These are phyloP conservation scores for Sebastes reedi DNA, from an alignment of 2,797 vertebrate genomes.

Conservation along the genomic window DNA sequence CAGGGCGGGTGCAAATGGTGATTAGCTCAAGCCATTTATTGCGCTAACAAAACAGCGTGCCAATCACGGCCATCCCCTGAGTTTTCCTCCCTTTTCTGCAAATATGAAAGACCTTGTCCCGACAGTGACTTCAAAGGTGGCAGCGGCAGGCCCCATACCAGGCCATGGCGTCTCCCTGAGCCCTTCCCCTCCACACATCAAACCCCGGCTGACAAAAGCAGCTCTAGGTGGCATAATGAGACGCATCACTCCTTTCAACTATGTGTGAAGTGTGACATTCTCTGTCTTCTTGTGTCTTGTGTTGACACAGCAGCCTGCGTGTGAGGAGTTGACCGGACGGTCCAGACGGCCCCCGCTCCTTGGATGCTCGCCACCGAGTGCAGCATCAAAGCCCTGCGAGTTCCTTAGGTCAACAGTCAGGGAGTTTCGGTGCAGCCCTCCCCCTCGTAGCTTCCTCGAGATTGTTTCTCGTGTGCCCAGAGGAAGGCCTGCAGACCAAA, in stretches of 20 bases:
- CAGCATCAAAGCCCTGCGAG: slow-evolving; percentile 62
- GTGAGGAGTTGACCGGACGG: slow-evolving; percentile 59
- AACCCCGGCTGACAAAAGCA: slow-evolving; percentile 77
- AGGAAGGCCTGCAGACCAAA: slow-evolving; percentile 44
- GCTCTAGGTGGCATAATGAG: slow-evolving; percentile 84
- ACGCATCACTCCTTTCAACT: slow-evolving; percentile 72
- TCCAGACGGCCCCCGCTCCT: slow-evolving; percentile 42
- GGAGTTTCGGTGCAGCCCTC: slow-evolving; percentile 16
- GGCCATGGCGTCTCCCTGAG: slow-evolving; percentile 66
- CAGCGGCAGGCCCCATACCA: slow-evolving; percentile 73
- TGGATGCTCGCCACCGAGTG: slow-evolving; percentile 50
- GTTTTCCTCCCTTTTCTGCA: slow-evolving; percentile 72
- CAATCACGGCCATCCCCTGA: slow-evolving; percentile 75
- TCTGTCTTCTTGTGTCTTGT: slow-evolving; percentile 66
- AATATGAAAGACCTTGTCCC: slow-evolving; percentile 82
- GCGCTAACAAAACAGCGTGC: slow-evolving; percentile 76
- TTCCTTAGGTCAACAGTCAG: slow-evolving; percentile 65
- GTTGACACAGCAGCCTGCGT: slow-evolving; percentile 63
- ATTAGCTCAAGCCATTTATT: slow-evolving; percentile 72
- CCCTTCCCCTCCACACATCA: slow-evolving; percentile 75
- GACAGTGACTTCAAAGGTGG: slow-evolving; percentile 79
- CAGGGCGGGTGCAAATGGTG: slow-evolving; percentile 62
- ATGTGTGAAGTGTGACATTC: slow-evolving; percentile 73
- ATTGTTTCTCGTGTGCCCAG: slow-evolving; percentile 43
- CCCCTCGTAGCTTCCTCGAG: slow-evolving; percentile 42